Evolutionary conservation across 2,888 invertebrate genomes (phyloP), one percentile per base, ranked within the genome.

Genomic region (Drosophila mayaguana): DNA sequence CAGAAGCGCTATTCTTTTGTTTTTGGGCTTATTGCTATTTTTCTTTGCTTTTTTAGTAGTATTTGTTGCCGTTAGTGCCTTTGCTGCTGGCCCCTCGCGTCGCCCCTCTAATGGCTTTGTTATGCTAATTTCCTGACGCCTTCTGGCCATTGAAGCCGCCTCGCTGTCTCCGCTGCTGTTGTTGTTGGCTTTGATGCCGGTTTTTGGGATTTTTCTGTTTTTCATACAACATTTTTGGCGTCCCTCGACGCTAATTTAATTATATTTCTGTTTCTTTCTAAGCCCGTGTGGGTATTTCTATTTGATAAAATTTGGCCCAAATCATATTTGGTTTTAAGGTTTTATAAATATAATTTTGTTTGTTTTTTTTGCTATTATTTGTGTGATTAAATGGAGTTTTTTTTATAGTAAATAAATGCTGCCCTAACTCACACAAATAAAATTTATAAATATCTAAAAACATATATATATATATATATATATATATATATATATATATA

Each of bases 111-210:
- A 88, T 88, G 80, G 76, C 82, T 86, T 82, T 86, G 86, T 88
- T 82, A 88, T 87, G 87, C 86, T 86, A 88, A 87, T 87, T 86
- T 85, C 73, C 71, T 77, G 74, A 81, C 83, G 86, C 81, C 83
- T 86, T 73, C 69, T 83, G 80, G 84, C 81, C 81, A 81, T 77
- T 66, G 75, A 73, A 65, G 73, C 73, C 56, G 65, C 72, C 65
- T 51, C 64, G 57, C 42, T 53, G 42, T 48, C 50, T 59, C 32
- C 48, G 20, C 36, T 54, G 45, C 59, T 64, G 65, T 25, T 69
- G 76, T 53, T 64, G 63, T 54, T 3, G 43, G 53, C 77, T 74
- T 71, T 78, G 75, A 71, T 71, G 72, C 65, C 65, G 67, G 42
- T 76, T 76, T 63, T 61, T 70, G 16, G 11, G 28, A 34, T 36